phyloP scores from a whole-genome alignment of 2,113 vertebrate species.

The Eclectus roratus region DNA sequence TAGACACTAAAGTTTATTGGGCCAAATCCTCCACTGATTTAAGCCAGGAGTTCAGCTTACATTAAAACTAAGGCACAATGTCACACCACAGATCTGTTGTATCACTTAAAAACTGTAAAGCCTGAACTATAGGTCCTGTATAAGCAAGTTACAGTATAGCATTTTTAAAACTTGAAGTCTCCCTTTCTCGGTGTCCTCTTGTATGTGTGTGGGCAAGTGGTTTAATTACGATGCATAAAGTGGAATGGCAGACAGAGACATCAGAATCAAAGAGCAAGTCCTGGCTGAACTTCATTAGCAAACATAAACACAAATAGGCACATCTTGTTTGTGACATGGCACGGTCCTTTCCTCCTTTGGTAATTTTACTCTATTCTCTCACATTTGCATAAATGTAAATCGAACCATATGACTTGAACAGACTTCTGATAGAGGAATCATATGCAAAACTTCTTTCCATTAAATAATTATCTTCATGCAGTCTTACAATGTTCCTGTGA shows the following conservation, averaged over 20 bases:
- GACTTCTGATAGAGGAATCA: neutral
- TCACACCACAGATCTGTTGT: neutral
- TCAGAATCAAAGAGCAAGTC: conserved; percentile 73
- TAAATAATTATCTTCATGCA: conserved; percentile 18
- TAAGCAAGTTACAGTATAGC: conserved; percentile 20
- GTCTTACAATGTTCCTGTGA: conserved; percentile 17
- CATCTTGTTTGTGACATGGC: conserved; percentile 67
- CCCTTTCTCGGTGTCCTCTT: conserved; percentile 26
- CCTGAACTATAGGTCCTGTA: conserved; percentile 1
- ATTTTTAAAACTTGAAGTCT: conserved; percentile 55
- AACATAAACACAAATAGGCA: conserved; percentile 73
- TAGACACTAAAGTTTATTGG: neutral
- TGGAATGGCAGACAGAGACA: conserved; percentile 65
- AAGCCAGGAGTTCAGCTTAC: neutral
- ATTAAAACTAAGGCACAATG: neutral
- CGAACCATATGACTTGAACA: conserved; percentile 59
- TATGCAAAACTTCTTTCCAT: conserved; percentile 47
- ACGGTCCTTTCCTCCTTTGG: conserved; percentile 44
- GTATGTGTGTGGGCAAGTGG: conserved; percentile 73
- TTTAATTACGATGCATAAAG: conserved; percentile 70
- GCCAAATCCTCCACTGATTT: neutral
- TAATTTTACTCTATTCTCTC: conserved; percentile 59
- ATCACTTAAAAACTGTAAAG: conserved; percentile 51
- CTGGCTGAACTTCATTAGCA: conserved; percentile 77
- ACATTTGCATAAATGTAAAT: conserved; percentile 72